Base-by-base conservation (phyloP, 1,140 invertebrate genomes). In the Drosophila oshimai region DNA sequence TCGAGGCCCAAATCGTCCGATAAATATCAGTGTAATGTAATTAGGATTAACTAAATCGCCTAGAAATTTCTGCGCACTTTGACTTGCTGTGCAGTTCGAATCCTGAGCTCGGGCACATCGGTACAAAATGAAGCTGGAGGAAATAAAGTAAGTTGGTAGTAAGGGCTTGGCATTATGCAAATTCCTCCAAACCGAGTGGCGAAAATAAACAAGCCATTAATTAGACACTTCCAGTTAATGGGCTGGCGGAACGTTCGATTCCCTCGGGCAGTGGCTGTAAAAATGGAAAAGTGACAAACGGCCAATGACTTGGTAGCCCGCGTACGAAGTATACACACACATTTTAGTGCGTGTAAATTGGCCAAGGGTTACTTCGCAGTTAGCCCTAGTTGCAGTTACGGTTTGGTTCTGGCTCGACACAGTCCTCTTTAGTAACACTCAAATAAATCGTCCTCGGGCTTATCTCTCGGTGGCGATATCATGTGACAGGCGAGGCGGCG, bases 191-290 rank as follows among this genome's bases (percentile, higher is more conserved):
- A 39, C 12, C 46, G 13, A 28, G 24, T 86, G 80, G 58, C 79
- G 69, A 84, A 83, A 74, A 72, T 86, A 84, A 80, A 72, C 65
- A 36, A 13, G 18, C 37, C 39, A 58, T 55, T 80, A 86, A 84
- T 84, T 84, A 84, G 58, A 26, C 65, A 71, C 34, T 74, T 57
- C 45, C 69, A 68, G 50, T 53, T 75, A 80, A 81, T 80, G 65
- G 53, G 71, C 33, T 39, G 29, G 31, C 29, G 44, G 34, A 47
- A 65, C 39, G 45, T 13, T 20, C 37, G 34, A 49, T 12, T 54
- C 68, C 51, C 71, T 36, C 17, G 58, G 28, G 68, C 46, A 33
- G 10, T 2, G 47, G 6, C 24, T 34, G 15, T 15, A 53, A 47
- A 53, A 47, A 29, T 15, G 20, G 54, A 31, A 33, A 29, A 47